Evolutionary conservation across 2,113 vertebrate genomes (phyloP).

Genomic region (Sebastes fasciatus): DNA sequence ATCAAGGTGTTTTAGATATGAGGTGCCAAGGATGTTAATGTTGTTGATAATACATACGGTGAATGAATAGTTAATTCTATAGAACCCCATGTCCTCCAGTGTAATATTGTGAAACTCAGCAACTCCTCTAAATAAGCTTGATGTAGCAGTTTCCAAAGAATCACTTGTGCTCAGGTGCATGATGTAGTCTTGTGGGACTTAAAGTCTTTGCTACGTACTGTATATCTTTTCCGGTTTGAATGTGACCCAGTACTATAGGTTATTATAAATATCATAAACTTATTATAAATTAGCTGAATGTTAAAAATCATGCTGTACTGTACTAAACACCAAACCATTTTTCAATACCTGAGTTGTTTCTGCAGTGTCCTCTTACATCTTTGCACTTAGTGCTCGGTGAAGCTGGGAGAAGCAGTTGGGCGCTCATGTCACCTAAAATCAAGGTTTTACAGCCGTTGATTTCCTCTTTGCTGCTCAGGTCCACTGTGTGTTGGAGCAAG

Average conservation of each 20-base stretch:
- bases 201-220: constrained; percentile 16
- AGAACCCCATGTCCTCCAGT: neutral
- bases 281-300: neutral
- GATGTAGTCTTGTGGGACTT: constrained; percentile 14
- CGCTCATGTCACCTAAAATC: neutral
- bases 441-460: neutral
- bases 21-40: neutral
- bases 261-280: constrained; percentile 4
- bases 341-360: constrained; percentile 1
- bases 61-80: neutral
- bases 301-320: neutral
- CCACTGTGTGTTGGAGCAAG: neutral
- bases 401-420: neutral
- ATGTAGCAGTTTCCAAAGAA: constrained; percentile 36
- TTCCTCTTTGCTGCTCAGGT: neutral
- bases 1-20: neutral
- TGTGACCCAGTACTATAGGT: constrained; percentile 19
- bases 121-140: constrained; percentile 17
- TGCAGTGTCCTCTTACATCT: neutral
- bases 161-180: constrained; percentile 21
- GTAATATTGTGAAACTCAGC: constrained; percentile 7
- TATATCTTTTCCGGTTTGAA: constrained; percentile 22
- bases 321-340: neutral
- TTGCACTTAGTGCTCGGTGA: neutral
- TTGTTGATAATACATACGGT: neutral